A percentile compares a stretch with the other conserved stretches of the same genome.
Conservation (phyloP, 2,113 vertebrate species). For the Myrmecobius fasciatus region DNA sequence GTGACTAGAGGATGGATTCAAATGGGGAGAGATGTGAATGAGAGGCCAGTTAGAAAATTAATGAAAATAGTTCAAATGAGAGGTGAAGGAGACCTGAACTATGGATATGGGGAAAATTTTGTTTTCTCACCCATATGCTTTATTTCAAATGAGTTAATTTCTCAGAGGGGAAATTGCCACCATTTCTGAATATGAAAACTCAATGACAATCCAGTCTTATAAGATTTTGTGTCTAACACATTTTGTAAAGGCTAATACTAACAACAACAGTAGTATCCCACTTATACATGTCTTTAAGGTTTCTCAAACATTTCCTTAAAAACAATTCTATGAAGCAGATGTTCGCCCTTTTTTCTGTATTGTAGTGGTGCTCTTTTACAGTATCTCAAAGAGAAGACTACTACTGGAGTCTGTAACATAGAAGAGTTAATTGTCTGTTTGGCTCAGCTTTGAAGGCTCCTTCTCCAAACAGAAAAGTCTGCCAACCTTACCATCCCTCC, state of each 20-base stretch:
- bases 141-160: constrained; percentile 22
- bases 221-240: constrained; percentile 8
- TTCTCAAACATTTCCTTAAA: neutral
- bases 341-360: neutral
- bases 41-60: neutral
- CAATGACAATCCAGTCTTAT: neutral
- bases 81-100: neutral
- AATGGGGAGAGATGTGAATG: neutral
- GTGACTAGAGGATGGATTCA: neutral
- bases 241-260: neutral
- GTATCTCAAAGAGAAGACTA: neutral
- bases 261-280: neutral
- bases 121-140: neutral
- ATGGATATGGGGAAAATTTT: neutral
- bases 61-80: neutral
- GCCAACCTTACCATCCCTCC: neutral
- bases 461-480: neutral
- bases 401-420: neutral
- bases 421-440: neutral
- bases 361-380: neutral
- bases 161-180: neutral
- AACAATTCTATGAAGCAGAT: neutral
- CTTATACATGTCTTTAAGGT: neutral
- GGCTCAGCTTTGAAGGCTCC: neutral
- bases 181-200: neutral